These are phyloP conservation scores for Sinocyclocheilus anophthalmus DNA, from an alignment of 2,113 vertebrate species.

Conservation along the genomic window DNA sequence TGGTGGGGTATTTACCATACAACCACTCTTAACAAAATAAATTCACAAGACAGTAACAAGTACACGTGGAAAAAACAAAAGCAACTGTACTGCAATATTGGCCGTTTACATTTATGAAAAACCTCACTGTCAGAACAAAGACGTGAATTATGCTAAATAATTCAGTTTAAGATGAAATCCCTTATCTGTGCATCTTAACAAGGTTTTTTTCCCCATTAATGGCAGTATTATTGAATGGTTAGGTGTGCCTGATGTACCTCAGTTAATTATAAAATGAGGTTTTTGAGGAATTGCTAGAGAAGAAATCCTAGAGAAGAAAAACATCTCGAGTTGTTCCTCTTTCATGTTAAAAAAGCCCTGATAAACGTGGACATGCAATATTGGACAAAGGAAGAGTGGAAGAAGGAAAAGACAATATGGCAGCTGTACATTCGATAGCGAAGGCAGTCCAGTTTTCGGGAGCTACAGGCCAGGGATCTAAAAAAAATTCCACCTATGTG, in stretches of 20 bases:
- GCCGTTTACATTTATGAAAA: not conserved
- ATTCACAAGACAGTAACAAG: conserved; percentile 14
- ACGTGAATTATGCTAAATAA: not conserved
- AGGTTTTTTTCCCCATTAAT: not conserved
- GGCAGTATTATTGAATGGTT: not conserved
- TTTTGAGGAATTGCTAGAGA: not conserved
- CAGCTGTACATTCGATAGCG: not conserved
- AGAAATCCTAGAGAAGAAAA: not conserved
- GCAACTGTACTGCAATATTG: not conserved
- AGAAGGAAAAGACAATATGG: not conserved
- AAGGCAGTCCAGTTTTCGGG: not conserved
- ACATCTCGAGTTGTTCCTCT: not conserved
- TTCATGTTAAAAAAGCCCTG: not conserved
- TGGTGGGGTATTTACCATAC: conserved; percentile 25
- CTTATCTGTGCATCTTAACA: not conserved
- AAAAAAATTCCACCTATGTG: not conserved
- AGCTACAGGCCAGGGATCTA: not conserved
- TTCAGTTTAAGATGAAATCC: not conserved
- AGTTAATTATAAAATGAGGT: not conserved
- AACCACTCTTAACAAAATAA: conserved; percentile 25
- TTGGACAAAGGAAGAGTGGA: not conserved
- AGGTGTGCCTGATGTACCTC: not conserved
- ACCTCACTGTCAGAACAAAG: not conserved
- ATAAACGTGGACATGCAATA: not conserved
- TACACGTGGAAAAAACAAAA: conserved; percentile 1